Evolutionary conservation across 2,113 vertebrate genomes (phyloP).

Genomic region (Guaruba guarouba): DNA sequence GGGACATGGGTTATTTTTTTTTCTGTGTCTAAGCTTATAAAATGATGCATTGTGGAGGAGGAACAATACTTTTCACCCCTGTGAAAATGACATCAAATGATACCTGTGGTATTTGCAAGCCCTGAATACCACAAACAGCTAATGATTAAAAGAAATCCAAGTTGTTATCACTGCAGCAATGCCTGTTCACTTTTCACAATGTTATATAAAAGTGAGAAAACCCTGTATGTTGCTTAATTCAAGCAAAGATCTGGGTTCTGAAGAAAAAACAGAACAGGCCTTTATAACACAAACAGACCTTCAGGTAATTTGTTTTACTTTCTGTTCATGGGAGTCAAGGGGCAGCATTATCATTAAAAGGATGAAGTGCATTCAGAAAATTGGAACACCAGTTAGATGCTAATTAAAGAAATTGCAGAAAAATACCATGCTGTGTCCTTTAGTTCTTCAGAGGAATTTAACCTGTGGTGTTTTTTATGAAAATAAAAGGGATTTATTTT

Average conservation of each 20-base stretch:
- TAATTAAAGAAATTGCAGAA: conserved; percentile 24
- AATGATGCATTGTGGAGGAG: neutral
- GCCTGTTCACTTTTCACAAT: neutral
- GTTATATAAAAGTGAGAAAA: neutral
- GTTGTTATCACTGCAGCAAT: neutral
- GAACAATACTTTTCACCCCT: neutral
- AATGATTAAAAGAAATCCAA: neutral
- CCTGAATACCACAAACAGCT: neutral
- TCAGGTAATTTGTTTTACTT: conserved; percentile 37
- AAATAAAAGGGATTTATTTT: neutral
- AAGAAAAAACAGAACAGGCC: neutral
- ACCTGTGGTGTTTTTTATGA: neutral
- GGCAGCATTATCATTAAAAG: neutral
- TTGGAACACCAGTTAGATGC: neutral
- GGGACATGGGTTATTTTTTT: rapidly evolving
- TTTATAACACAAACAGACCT: neutral
- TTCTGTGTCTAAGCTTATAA: neutral
- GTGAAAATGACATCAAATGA: neutral
- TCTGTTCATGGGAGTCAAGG: neutral
- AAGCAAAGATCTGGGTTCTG: neutral
- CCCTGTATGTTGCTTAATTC: neutral
- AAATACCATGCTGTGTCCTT: neutral
- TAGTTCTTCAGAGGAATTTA: neutral
- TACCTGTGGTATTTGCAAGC: conserved; percentile 5
- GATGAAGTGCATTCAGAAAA: neutral